Evolutionary conservation across 2,113 vertebrate species (phyloP), one percentile per base, ranked within the genome.

Genomic region (Aspiorhynchus laticeps): DNA sequence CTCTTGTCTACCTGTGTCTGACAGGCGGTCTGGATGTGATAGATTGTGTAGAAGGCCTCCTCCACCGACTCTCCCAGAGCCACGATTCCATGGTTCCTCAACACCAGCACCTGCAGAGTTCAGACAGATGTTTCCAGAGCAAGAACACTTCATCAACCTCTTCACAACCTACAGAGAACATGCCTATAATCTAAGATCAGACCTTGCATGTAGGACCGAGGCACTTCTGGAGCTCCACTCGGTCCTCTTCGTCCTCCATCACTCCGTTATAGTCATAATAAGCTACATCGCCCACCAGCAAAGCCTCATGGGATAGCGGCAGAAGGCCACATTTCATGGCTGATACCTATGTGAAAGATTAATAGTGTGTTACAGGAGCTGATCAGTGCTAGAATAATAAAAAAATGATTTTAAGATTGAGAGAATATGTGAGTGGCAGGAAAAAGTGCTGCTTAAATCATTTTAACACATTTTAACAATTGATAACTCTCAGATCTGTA

Each of bases 171-270:
- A n/a, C 0, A 21, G 4, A 12, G 36, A n/a, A n/a, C n/a, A 4
- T 1, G 46, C 7, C 38, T 38, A 63, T 74, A 8, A 59, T 6
- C 6, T 75, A 26, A 24, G 1, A 31, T 67, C 86, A 92, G 80
- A 99, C 98, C 96, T 98, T 99, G 93, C 97, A 98, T 63, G 98
- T 98, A n/a, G 98, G 98, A 6, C 98, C 98, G 1, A 99, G 95
- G 88, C 95, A 96, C 92, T 99, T 99, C 94, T 99, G 98, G 80
- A 99, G 94, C 92, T 96, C 97, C 59, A 98, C 95, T 36, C 98
- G 91, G 82, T 99, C 98, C 0, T 95, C 95, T 92, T 98, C 97
- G 0, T 96, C 96, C 87, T 98, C 97, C 96, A 98, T 97, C 80
- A 96, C 94, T 0, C 98, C 98, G 0, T 95, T 97, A 91, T 97